Conservation (phyloP, 2,797 vertebrate genomes). For the Myotis myotis region DNA sequence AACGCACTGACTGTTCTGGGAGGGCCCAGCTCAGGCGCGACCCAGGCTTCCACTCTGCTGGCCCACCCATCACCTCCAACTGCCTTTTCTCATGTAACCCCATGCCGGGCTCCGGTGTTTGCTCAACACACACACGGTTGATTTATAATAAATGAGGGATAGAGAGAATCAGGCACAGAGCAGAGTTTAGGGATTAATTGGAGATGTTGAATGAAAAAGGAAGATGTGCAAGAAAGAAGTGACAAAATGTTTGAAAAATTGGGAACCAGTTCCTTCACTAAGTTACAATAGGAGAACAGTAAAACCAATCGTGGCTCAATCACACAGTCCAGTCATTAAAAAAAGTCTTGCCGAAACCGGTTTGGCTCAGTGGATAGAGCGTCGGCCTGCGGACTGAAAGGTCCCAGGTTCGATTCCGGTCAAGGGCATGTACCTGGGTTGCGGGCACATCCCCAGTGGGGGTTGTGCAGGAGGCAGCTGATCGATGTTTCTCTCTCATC, state of each 20-base stretch:
- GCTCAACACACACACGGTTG: background rate
- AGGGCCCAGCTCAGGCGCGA: background rate
- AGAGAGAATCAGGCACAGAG: background rate
- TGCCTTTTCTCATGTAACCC: background rate
- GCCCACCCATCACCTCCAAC: background rate
- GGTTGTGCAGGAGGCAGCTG: too few species aligned
- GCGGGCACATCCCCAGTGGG: too few species aligned
- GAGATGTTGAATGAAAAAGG: background rate
- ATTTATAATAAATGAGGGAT: background rate
- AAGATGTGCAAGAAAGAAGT: background rate
- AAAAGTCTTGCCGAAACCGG: too few species aligned
- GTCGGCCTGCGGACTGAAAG: too few species aligned
- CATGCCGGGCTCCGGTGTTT: background rate
- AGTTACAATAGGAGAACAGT: background rate
- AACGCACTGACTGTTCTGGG: background rate
- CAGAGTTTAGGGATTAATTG: background rate
- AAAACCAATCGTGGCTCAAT: background rate
- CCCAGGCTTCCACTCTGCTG: accelerated
- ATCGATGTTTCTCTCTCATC: too few species aligned
- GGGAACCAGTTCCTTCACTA: background rate
- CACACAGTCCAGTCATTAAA: background rate
- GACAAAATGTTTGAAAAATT: background rate
- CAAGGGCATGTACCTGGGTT: too few species aligned
- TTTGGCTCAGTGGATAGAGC: too few species aligned
- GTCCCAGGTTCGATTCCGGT: too few species aligned